Evolutionary conservation across 2,888 invertebrate genomes (phyloP).

Genomic region (Polia nebulosa): DNA sequence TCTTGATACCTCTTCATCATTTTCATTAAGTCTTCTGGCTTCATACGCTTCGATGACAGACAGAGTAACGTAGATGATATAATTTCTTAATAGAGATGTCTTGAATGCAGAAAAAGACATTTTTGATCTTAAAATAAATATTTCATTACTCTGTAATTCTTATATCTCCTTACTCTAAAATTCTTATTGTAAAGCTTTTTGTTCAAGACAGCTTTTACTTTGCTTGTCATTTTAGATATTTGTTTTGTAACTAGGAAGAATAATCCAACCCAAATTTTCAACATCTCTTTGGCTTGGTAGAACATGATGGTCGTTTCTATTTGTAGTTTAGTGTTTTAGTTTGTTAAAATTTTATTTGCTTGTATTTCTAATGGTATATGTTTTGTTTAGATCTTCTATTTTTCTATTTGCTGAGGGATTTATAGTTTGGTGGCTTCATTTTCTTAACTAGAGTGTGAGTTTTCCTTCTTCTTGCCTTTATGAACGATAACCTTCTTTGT

Average conservation of each 20-base stretch:
- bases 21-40: not conserved
- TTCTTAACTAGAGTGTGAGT: not conserved
- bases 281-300: not conserved
- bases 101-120: not conserved
- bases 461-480: conserved; percentile 28
- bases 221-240: not conserved
- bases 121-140: not conserved
- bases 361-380: not conserved
- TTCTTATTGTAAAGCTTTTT: not conserved
- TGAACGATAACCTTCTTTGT: conserved; percentile 24
- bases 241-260: not conserved
- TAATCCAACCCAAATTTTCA: not conserved
- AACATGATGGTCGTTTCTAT: not conserved
- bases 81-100: conserved; percentile 10
- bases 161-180: not conserved
- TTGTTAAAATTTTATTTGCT: not conserved
- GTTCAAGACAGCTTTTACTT: not conserved
- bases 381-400: not conserved
- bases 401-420: not conserved
- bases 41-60: conserved; percentile 11
- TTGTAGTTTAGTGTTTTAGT: not conserved
- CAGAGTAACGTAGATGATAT: conserved; percentile 12
- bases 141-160: not conserved
- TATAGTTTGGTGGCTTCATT: not conserved
- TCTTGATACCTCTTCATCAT: conserved; percentile 8